Conservation (phyloP, 1,140 invertebrate species). For the Drosophila bipectinata region DNA sequence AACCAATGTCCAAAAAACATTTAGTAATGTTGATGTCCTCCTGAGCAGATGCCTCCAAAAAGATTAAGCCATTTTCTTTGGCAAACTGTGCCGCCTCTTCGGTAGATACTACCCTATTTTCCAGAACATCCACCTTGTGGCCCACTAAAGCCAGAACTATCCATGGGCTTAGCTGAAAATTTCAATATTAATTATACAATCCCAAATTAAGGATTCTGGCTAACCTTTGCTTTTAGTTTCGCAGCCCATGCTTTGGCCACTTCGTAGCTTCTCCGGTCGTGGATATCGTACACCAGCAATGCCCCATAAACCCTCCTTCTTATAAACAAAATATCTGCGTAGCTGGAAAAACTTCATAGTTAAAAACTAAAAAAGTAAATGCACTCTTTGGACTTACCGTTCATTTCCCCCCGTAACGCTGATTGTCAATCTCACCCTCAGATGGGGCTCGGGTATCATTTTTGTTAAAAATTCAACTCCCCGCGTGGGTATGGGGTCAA, state of each 20-base stretch:
- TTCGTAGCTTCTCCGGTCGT: slow-evolving; percentile 27
- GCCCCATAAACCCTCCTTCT: slow-evolving; percentile 22
- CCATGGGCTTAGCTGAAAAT: not conserved
- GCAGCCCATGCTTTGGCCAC: slow-evolving; percentile 23
- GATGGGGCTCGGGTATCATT: slow-evolving; percentile 2
- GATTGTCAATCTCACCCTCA: slow-evolving; percentile 29
- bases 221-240: slow-evolving; percentile 22
- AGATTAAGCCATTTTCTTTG: slow-evolving; percentile 15
- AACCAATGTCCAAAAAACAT: slow-evolving; percentile 38
- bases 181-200: not conserved
- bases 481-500: not conserved
- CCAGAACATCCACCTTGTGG: slow-evolving; percentile 31
- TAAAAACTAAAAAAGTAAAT: not conserved
- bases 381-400: slow-evolving; percentile 12
- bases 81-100: slow-evolving; percentile 37
- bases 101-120: slow-evolving; percentile 4
- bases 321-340: slow-evolving; percentile 20
- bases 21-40: slow-evolving; percentile 19
- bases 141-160: slow-evolving; percentile 38
- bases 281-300: slow-evolving; percentile 55
- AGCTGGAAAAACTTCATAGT: slow-evolving; percentile 17
- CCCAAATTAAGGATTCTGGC: not conserved
- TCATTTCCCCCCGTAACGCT: slow-evolving; percentile 36
- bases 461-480: slow-evolving; percentile 26
- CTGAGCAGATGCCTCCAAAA: slow-evolving; percentile 37